phyloP scores from a whole-genome alignment of 2,113 vertebrate species.

The Ginglymostoma cirratum region DNA sequence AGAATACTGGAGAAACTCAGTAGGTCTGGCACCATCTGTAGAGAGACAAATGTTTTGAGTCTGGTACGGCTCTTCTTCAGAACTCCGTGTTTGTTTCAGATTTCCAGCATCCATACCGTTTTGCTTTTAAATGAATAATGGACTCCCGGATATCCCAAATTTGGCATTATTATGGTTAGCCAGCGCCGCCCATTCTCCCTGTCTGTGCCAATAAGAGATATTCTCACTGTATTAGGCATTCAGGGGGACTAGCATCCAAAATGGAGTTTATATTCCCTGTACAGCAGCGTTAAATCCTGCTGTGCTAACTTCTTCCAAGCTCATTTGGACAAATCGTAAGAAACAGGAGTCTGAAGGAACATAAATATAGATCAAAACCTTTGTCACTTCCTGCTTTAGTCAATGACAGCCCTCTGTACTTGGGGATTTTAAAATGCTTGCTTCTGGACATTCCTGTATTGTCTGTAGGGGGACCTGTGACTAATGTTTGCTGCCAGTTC shows the following conservation, averaged over 20 bases:
- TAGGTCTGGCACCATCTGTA: too few species aligned
- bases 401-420: not conserved
- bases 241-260: not conserved
- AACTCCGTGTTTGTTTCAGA: too few species aligned
- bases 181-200: too few species aligned
- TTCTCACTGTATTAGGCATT: not conserved
- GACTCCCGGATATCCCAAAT: too few species aligned
- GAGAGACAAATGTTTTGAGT: too few species aligned
- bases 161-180: too few species aligned
- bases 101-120: too few species aligned
- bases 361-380: not conserved
- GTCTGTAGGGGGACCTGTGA: not conserved
- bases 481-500: not conserved
- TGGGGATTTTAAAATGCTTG: not conserved
- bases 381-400: not conserved
- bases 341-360: not conserved
- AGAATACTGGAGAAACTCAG: too few species aligned
- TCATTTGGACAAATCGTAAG: not conserved
- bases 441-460: not conserved
- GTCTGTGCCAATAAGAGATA: too few species aligned
- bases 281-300: not conserved
- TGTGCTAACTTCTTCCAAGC: not conserved
- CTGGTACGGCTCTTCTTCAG: too few species aligned
- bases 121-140: too few species aligned
- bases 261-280: not conserved